These are phyloP conservation scores for Ceuthmochares aereus DNA, from an alignment of 2,113 vertebrate species.

Conservation along the genomic window DNA sequence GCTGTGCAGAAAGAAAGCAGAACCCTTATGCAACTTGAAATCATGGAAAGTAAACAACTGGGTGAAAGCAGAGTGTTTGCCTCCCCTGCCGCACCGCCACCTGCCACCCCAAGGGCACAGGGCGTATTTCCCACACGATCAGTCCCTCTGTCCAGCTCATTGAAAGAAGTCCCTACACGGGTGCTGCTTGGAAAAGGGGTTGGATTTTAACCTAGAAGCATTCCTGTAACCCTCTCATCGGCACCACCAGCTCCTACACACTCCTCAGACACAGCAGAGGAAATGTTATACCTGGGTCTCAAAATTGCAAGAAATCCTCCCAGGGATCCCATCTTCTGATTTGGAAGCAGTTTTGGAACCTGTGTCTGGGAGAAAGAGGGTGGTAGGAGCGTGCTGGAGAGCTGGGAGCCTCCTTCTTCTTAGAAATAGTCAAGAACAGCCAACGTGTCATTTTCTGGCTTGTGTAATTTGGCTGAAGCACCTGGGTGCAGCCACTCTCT, in stretches of 20 bases:
- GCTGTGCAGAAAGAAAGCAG: conserved; percentile 30
- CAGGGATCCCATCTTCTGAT: not conserved
- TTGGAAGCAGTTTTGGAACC: not conserved
- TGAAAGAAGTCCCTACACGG: not conserved
- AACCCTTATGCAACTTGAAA: not conserved
- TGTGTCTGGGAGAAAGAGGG: not conserved
- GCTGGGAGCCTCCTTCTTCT: not conserved
- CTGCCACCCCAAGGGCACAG: not conserved
- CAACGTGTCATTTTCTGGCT: not conserved
- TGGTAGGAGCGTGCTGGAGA: not conserved
- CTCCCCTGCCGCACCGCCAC: not conserved
- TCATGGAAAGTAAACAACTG: not conserved
- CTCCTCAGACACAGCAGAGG: not conserved
- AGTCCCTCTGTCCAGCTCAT: not conserved
- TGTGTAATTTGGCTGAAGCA: not conserved
- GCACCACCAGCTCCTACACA: not conserved
- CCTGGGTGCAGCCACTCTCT: accelerated
- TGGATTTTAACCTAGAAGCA: not conserved
- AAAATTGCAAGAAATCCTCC: not conserved
- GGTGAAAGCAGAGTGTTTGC: not conserved
- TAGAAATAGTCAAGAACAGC: not conserved
- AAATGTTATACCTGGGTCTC: not conserved
- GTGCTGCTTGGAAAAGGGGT: not conserved
- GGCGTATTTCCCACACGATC: not conserved
- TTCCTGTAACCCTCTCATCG: not conserved